Evolutionary conservation across 1,140 invertebrate species (phyloP).

Genomic region (Popillia japonica): DNA sequence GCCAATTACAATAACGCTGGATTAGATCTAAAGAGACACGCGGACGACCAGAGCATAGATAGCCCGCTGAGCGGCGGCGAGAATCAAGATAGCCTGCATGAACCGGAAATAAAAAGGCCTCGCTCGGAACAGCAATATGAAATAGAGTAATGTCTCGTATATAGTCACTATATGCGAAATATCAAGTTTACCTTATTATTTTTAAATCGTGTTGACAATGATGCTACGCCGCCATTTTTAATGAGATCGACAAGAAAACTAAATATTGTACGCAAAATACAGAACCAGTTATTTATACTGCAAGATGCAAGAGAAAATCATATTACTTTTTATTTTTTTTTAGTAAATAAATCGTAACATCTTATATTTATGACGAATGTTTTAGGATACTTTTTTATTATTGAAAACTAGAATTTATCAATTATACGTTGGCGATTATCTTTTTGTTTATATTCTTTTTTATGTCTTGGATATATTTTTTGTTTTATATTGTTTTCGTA

Average conservation of each 20-base stretch:
- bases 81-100: conserved; percentile 51
- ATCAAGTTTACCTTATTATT: conserved; percentile 38
- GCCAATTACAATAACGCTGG: conserved; percentile 50
- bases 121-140: conserved; percentile 57
- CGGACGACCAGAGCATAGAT: conserved; percentile 55
- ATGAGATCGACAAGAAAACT: not conserved
- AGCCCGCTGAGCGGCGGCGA: conserved; percentile 56
- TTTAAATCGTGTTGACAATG: conserved; percentile 10
- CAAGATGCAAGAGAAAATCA: not conserved
- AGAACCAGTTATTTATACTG: not conserved
- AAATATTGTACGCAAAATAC: conserved; percentile 17
- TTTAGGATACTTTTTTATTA: conserved; percentile 1
- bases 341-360: not conserved
- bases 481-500: not conserved
- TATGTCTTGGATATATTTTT: not conserved
- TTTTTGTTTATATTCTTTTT: not conserved
- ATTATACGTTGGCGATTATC: not conserved
- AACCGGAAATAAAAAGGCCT: conserved; percentile 57
- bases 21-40: conserved; percentile 57
- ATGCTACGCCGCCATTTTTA: not conserved
- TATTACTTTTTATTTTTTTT: not conserved
- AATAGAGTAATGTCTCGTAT: conserved; percentile 51
- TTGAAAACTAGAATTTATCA: not conserved
- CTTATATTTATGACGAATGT: conserved; percentile 8
- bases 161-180: conserved; percentile 38